These are phyloP conservation scores for Pediacus dermestoides DNA, from an alignment of 2,888 invertebrate species.

Conservation along the genomic window DNA sequence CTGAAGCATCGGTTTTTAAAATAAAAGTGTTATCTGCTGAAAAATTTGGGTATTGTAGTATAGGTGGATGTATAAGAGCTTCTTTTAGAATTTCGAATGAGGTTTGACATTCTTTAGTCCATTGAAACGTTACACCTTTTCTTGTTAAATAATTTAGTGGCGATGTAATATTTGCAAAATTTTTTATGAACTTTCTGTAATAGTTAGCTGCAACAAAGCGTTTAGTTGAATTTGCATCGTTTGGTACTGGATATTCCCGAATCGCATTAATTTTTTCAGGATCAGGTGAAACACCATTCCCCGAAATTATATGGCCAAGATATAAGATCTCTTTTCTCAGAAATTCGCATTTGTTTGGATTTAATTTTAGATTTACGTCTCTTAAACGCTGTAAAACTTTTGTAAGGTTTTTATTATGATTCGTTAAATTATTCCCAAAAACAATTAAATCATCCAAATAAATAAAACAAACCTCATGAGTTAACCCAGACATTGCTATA, in stretches of 20 bases:
- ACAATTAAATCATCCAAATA: neutral
- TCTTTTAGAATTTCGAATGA: constrained; percentile 16
- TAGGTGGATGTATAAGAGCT: constrained; percentile 11
- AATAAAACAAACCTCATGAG: neutral
- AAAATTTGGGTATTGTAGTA: constrained; percentile 19
- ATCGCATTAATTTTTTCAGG: constrained; percentile 1
- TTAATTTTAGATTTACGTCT: neutral
- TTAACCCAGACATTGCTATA: neutral
- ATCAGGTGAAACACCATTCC: constrained; percentile 7
- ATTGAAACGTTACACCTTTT: constrained; percentile 10
- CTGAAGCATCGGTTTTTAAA: constrained; percentile 20
- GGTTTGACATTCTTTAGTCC: constrained; percentile 15
- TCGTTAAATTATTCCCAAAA: neutral
- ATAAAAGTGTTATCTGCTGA: constrained; percentile 15
- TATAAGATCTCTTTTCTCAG: constrained; percentile 1
- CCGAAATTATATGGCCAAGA: constrained; percentile 2
- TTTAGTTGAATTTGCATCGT: neutral
- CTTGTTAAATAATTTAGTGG: constrained; percentile 12
- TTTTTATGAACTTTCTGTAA: neutral
- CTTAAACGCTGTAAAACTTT: neutral
- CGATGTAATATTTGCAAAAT: constrained; percentile 14
- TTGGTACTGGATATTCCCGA: neutral
- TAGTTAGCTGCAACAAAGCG: neutral
- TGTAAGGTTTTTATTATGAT: neutral
- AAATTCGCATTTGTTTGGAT: constrained; percentile 3